Conservation (phyloP, 2,888 invertebrate species). For the Melinopterus prodromus region DNA sequence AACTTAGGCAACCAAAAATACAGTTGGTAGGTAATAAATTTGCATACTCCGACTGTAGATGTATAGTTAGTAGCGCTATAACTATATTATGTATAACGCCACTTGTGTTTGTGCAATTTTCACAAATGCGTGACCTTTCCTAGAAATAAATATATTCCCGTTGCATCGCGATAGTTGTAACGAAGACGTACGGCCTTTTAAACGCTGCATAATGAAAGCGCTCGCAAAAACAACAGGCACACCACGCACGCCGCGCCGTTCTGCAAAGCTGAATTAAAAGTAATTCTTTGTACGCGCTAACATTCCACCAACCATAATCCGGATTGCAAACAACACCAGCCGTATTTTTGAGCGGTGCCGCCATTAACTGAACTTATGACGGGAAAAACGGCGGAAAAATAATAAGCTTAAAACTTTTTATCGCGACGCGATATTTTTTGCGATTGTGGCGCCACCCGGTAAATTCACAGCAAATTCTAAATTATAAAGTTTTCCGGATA, state of each 20-base stretch:
- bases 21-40: no score
- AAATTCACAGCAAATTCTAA: neutral
- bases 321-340: neutral
- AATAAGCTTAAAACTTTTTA: slow-evolving; percentile 4
- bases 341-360: neutral
- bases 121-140: neutral
- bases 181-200: slow-evolving; percentile 18
- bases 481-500: slow-evolving; percentile 12
- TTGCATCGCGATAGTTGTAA: slow-evolving; percentile 22
- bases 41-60: no score
- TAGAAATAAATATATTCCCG: neutral
- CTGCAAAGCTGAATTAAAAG: slow-evolving; percentile 19
- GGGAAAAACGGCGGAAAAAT: neutral
- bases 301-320: slow-evolving; percentile 4
- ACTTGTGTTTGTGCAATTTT: neutral
- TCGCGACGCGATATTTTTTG: neutral
- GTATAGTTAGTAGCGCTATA: neutral
- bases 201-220: slow-evolving; percentile 26
- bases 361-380: neutral
- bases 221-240: neutral
- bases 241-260: slow-evolving; percentile 17
- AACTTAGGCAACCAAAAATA: no score
- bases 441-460: neutral
- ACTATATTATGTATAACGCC: neutral
- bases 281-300: neutral